A percentile compares a stretch with the other conserved stretches of the same genome.
Conservation (phyloP, 2,888 invertebrate species). For the Uloborus plumipes region DNA sequence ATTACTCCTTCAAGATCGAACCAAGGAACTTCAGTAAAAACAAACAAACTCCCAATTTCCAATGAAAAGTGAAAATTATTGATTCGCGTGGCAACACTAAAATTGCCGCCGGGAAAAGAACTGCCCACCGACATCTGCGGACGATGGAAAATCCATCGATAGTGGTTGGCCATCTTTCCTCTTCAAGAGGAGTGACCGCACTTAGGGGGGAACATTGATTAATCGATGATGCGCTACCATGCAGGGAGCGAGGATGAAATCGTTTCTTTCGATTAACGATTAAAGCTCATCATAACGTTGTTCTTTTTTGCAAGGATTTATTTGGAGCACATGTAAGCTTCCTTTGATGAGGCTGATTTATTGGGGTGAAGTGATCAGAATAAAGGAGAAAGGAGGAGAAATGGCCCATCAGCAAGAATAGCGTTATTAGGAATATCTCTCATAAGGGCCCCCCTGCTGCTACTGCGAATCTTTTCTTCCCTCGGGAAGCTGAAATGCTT, state of each 20-base stretch:
- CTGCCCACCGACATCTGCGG: slow-evolving; percentile 33
- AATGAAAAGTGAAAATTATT: slow-evolving; percentile 40
- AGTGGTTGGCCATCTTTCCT: slow-evolving; percentile 16
- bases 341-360: not conserved
- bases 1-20: not conserved
- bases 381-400: too few species aligned
- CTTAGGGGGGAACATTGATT: slow-evolving; percentile 47
- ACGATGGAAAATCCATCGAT: slow-evolving; percentile 44
- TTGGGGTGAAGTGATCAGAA: not conserved
- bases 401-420: too few species aligned
- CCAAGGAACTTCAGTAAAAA: not conserved
- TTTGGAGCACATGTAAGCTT: not conserved
- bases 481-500: too few species aligned
- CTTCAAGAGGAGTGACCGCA: slow-evolving; percentile 43
- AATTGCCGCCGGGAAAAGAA: slow-evolving; percentile 28
- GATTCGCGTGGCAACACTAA: slow-evolving; percentile 19
- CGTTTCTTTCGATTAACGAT: slow-evolving; percentile 41
- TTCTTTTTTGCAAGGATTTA: not conserved
- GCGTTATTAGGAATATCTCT: too few species aligned
- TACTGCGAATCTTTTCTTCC: too few species aligned
- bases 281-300: slow-evolving; percentile 39
- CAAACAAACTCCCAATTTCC: slow-evolving; percentile 18
- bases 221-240: slow-evolving; percentile 43
- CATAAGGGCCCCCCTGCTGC: too few species aligned
- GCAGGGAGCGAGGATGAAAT: slow-evolving; percentile 17